Conservation (phyloP, 2,113 vertebrate genomes). For the Zingel zingel region DNA sequence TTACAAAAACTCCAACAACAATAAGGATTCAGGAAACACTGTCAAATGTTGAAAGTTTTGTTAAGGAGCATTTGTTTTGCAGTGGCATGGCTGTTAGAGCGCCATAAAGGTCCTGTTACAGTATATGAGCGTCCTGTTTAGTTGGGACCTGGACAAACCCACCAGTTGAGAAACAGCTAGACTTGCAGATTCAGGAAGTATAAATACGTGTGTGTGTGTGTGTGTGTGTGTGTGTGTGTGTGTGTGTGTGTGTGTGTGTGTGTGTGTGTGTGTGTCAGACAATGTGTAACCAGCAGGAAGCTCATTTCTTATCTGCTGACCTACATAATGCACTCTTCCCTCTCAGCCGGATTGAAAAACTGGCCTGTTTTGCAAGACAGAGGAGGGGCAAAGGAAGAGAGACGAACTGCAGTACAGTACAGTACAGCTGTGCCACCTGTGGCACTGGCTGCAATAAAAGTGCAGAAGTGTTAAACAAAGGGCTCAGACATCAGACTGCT, state of each 20-base stretch:
- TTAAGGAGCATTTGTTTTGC: not conserved
- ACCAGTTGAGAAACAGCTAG: slow-evolving; percentile 35
- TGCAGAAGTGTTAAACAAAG: slow-evolving; percentile 61
- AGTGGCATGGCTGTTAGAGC: not conserved
- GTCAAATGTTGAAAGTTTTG: not conserved
- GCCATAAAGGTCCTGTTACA: not conserved
- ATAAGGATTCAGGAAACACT: not conserved
- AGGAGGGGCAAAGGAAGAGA: slow-evolving; percentile 28
- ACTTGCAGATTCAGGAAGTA: slow-evolving; percentile 63
- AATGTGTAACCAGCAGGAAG: slow-evolving; percentile 81
- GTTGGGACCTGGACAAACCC: slow-evolving; percentile 14
- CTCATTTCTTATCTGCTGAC: slow-evolving; percentile 77
- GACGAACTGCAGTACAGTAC: not conserved
- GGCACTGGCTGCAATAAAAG: slow-evolving; percentile 42
- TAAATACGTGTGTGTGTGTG: not conserved
- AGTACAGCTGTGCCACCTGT: slow-evolving; percentile 69
- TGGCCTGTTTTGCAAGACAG: slow-evolving; percentile 62
- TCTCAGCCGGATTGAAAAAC: slow-evolving; percentile 61
- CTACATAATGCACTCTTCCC: slow-evolving; percentile 78
- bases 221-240: slow-evolving; percentile 39
- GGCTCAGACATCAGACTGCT: slow-evolving; percentile 44
- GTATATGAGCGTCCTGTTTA: not conserved
- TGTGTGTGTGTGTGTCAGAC: slow-evolving; percentile 52
- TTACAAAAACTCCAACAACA: not conserved
- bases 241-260: slow-evolving; percentile 21